phyloP scores from a whole-genome alignment of 2,888 invertebrate species.

The Torymus auratus region DNA sequence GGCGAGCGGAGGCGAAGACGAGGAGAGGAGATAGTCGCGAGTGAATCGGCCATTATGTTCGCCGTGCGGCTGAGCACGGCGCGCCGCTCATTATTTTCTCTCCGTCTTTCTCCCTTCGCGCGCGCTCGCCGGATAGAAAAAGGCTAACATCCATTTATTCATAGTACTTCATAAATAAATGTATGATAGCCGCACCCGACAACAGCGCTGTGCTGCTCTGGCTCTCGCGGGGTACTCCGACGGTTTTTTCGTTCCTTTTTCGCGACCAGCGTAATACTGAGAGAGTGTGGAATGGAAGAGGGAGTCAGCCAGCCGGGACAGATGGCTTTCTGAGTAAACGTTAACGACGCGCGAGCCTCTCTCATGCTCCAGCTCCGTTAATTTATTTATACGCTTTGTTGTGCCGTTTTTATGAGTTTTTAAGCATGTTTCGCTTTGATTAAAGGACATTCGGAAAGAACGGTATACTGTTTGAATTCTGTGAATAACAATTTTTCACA shows the following conservation, averaged over 20 bases:
- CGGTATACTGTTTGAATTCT: no score
- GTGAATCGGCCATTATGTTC: slow-evolving; percentile 43
- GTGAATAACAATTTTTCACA: no score
- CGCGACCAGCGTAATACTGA: no score
- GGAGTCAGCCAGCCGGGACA: slow-evolving; percentile 15
- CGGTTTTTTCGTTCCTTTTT: slow-evolving; percentile 27
- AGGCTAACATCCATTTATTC: slow-evolving; percentile 75
- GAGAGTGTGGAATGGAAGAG: no score
- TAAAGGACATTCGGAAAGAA: no score
- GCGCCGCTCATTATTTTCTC: slow-evolving; percentile 49
- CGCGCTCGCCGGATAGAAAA: slow-evolving; percentile 62
- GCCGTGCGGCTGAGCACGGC: not conserved
- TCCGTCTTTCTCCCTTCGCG: not conserved
- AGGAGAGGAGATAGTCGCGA: slow-evolving; percentile 21
- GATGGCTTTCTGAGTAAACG: slow-evolving; percentile 49
- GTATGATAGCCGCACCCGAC: slow-evolving; percentile 69
- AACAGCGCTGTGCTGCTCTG: not conserved
- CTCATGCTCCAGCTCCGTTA: not conserved
- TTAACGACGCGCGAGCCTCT: slow-evolving; percentile 30
- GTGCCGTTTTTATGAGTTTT: not conserved
- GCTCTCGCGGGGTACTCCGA: slow-evolving; percentile 4
- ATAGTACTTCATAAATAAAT: slow-evolving; percentile 76
- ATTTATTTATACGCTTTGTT: slow-evolving; percentile 33
- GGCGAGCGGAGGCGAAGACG: no score
- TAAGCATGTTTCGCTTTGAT: no score